These are phyloP conservation scores for Callithrix jacchus DNA, from an alignment of 2,113 vertebrate genomes.

Conservation along the genomic window DNA sequence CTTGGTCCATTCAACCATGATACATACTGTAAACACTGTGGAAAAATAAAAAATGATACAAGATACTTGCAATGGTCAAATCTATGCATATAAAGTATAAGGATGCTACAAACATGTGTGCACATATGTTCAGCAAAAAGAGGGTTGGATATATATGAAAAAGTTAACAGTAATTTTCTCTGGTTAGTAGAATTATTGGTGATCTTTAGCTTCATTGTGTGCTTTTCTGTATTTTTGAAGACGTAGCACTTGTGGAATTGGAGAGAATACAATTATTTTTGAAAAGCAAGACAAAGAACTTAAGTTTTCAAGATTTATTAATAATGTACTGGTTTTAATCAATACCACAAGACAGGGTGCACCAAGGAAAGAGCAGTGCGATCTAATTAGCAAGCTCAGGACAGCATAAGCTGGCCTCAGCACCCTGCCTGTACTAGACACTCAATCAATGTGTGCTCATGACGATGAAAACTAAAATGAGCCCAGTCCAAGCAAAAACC, in stretches of 20 bases:
- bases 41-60: not conserved
- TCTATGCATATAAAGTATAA: not conserved
- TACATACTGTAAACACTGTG: not conserved
- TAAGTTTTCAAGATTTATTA: slow-evolving; percentile 41
- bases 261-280: not conserved
- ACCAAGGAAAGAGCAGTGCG: not conserved
- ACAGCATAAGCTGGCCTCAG: not conserved
- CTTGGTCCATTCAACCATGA: not conserved
- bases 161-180: not conserved
- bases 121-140: not conserved
- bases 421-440: not conserved
- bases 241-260: not conserved
- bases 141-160: not conserved
- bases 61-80: not conserved
- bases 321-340: slow-evolving; percentile 34
- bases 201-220: not conserved
- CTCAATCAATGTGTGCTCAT: not conserved
- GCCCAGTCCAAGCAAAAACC: not conserved
- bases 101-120: not conserved
- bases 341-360: not conserved
- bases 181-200: not conserved
- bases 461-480: not conserved
- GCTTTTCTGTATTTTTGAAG: not conserved
- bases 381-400: not conserved
- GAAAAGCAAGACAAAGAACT: not conserved